Evolutionary conservation across 2,888 invertebrate species (phyloP), one percentile per base, ranked within the genome.

Genomic region (Tuta absoluta): DNA sequence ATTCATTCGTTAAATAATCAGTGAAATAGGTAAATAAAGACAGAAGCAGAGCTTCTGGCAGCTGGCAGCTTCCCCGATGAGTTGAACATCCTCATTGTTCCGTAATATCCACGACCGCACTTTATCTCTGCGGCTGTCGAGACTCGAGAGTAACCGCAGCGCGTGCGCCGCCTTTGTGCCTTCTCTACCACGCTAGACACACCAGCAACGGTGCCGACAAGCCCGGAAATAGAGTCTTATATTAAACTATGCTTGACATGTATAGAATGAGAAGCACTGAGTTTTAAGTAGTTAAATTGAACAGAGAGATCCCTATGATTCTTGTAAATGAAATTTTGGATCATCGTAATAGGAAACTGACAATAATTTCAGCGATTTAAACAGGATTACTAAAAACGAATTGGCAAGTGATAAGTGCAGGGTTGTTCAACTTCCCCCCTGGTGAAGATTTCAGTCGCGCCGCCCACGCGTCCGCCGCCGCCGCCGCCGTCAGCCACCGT

Each of bases 111-210:
- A 63, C 28, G 67, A 78, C 78, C 81, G 75, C 80, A 79, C 70
- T 78, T 77, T 81, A 81, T 77, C 73, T 74, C 61, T 75, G 76
- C 74, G 63, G 60, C 69, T 72, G 71, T 74, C 69, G 69, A 67
- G 65, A 65, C 70, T 74, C 69, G 69, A 67, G 65, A 65, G 37
- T 19, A 74, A 82, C 79, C 83, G 71, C 81, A 78, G 73, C 77
- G 74, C 76, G 75, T 77, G 77, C 74, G 76, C 71, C 69, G 45
- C 59, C 69, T 69, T 67, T 68, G 66, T 69, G 67, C 63, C 65
- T 70, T 71, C 73, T 28, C 2, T 28, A 28, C 28, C 72, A 17
- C 21, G 2, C 2, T 11, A 48, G 19, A 49, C 49, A 49, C 49
- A 3, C 28, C 51, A 12, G 21, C 49, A 10, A 12, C 5, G 24